Percentiles rank a stretch among this genome's conserved stretches.
Conservation (phyloP, 2,888 invertebrate species). For the Troides aeacus region DNA sequence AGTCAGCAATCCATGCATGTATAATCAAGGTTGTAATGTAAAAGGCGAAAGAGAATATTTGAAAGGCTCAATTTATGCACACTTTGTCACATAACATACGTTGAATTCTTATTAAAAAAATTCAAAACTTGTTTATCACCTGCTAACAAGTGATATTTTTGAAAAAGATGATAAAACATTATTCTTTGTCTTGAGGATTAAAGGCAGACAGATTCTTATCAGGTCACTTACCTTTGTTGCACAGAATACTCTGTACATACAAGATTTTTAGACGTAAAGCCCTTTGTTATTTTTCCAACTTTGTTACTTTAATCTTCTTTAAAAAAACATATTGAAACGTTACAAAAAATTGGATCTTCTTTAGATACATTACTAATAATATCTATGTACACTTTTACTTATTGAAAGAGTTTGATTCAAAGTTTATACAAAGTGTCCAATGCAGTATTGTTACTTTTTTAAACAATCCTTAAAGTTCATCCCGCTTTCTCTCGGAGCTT, state of each 20-base stretch:
- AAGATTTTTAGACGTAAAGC: background rate
- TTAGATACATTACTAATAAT: no score
- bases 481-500: no score
- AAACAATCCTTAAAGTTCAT: no score
- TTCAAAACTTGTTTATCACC: background rate
- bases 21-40: slow-evolving; percentile 15
- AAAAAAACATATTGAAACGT: no score
- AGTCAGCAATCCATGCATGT: slow-evolving; percentile 20
- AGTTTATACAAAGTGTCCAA: no score
- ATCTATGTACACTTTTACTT: no score
- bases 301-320: background rate
- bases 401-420: no score
- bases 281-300: background rate
- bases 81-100: background rate
- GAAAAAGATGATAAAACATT: background rate
- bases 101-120: background rate
- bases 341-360: no score
- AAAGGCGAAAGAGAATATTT: slow-evolving; percentile 7
- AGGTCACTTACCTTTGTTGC: background rate
- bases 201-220: background rate
- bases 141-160: no score
- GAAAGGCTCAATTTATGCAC: slow-evolving; percentile 1
- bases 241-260: background rate
- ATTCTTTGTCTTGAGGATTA: background rate
- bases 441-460: no score